phyloP scores from a whole-genome alignment of 2,113 vertebrate species.

The Dasyurus viverrinus region DNA sequence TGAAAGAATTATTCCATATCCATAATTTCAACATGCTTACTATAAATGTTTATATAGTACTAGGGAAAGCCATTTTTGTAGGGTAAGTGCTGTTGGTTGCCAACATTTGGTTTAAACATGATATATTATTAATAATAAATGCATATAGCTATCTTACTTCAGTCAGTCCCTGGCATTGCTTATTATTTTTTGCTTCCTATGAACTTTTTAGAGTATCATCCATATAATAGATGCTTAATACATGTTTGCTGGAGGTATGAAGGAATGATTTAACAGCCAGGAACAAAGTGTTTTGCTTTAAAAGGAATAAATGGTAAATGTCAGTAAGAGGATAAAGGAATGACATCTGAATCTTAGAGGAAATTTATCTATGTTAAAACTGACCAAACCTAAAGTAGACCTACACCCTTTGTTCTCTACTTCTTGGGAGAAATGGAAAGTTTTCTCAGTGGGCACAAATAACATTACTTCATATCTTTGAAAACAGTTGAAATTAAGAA shows the following conservation, averaged over 20 bases:
- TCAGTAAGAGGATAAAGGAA: neutral
- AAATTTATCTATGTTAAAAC: neutral
- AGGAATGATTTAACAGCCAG: neutral
- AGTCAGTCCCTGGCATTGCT: neutral
- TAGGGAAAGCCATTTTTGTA: neutral
- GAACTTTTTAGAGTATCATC: fast-evolving
- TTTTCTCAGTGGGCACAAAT: fast-evolving
- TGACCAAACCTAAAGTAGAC: neutral
- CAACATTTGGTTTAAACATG: neutral
- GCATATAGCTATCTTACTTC: neutral
- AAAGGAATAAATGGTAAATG: neutral
- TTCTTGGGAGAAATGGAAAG: neutral
- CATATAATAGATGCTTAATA: fast-evolving
- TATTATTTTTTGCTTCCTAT: neutral
- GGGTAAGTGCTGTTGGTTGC: neutral
- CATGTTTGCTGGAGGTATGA: neutral
- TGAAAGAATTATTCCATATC: neutral
- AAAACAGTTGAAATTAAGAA: neutral
- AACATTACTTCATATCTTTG: neutral
- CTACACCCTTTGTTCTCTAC: too few species aligned
- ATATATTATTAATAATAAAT: neutral
- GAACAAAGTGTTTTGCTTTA: neutral
- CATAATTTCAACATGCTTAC: neutral
- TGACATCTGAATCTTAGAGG: neutral
- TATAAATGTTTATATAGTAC: neutral